These are phyloP conservation scores for Apodemia duryi DNA, from an alignment of 2,888 invertebrate species.

Conservation along the genomic window DNA sequence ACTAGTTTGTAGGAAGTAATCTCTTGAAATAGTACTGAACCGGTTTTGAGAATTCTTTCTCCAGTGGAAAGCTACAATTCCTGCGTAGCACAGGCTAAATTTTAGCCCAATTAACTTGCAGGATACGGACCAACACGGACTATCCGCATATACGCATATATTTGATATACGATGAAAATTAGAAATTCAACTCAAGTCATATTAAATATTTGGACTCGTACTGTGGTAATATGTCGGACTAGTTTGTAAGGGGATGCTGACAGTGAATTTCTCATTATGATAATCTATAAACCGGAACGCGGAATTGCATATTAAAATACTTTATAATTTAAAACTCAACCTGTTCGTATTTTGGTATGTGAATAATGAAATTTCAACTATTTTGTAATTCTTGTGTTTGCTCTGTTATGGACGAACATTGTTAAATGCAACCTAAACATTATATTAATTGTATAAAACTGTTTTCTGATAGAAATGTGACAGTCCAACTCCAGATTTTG, in stretches of 20 bases:
- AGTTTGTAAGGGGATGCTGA: slow-evolving; percentile 21
- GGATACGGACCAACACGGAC: too few relatives aligned
- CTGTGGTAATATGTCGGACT: slow-evolving; percentile 7
- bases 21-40: too few relatives aligned
- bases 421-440: too few relatives aligned
- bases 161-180: not conserved
- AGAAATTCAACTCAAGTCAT: slow-evolving; percentile 17
- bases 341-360: slow-evolving; percentile 6
- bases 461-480: too few relatives aligned
- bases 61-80: too few relatives aligned
- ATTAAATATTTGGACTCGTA: slow-evolving; percentile 19
- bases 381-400: not conserved
- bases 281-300: slow-evolving; percentile 25
- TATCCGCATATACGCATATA: not conserved
- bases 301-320: slow-evolving; percentile 21
- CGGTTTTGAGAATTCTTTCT: too few relatives aligned
- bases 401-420: too few relatives aligned
- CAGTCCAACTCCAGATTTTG: too few relatives aligned
- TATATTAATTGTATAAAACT: too few relatives aligned
- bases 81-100: too few relatives aligned
- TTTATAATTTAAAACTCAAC: slow-evolving; percentile 16
- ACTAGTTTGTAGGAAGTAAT: too few relatives aligned
- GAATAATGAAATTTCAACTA: not conserved
- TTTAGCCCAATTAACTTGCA: too few relatives aligned
- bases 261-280: slow-evolving; percentile 23